Evolutionary conservation across 2,113 vertebrate species (phyloP), one percentile per base, ranked within the genome.

Genomic region (Mesembrinibis cayennensis): DNA sequence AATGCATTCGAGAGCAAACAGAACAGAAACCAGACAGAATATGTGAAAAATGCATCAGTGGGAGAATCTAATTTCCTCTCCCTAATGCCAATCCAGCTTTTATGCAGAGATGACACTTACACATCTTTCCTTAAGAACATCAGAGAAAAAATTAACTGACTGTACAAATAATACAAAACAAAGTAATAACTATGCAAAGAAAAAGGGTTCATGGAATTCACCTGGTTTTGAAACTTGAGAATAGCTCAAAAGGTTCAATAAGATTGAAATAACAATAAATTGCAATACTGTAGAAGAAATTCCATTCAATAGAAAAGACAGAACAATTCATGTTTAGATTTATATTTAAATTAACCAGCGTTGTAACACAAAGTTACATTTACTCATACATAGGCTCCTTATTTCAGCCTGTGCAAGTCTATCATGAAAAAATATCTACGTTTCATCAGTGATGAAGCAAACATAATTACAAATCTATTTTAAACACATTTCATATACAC

Each of bases 311-410:
- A 83, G 32, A 81, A 90, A 13, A 90, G 29, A 71, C 16, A 93
- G 55, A 87, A 81, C 21, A 82, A 93, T 70, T 78, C 21, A 38
- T 34, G 42, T 96, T 86, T 93, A 87, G 45, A 89, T 96, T 92
- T 87, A 93, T 84, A 74, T 95, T 94, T 92, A 93, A 86, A 90
- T 93, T 92, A 87, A 63, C 47, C 19, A 61, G 23, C 6, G 69
- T 8, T 89, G 52, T 78, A 89, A 93, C 45, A 71, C 32, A 44
- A 78, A 83, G 47, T 26, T 82, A 30, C n/a, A 38, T 83, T 83
- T 95, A 63, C 30, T 86, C n/a, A 65, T 19, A 58, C 7, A 58
- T 4, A 42, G 4, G 67, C 23, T 30, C 56, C 29, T 88, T 80
- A 88, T n/a, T 89, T 90, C 67, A 92, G 49, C 25, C 71, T 89